phyloP scores from a whole-genome alignment of 2,113 vertebrate species.

The Stegastes partitus region DNA sequence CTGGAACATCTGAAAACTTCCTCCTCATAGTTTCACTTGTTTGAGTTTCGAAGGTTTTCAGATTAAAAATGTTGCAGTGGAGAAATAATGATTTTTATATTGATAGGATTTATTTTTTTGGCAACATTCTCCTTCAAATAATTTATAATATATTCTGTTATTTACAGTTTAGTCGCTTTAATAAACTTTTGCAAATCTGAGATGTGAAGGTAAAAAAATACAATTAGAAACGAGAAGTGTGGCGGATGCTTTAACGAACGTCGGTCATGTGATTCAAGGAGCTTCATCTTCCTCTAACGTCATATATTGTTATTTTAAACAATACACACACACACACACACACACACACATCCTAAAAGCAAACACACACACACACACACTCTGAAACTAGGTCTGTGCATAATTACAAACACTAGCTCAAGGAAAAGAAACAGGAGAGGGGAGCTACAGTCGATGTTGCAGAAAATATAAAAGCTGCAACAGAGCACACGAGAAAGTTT shows the following conservation, averaged over 20 bases:
- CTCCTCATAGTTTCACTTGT: too few species aligned
- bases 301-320: constrained; percentile 33
- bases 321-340: not conserved
- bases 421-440: constrained; percentile 15
- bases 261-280: constrained; percentile 39
- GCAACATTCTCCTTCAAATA: constrained; percentile 59
- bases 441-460: constrained; percentile 72
- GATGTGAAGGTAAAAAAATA: constrained; percentile 57
- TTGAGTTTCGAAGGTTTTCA: not conserved
- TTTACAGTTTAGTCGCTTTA: constrained; percentile 48
- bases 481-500: constrained; percentile 43
- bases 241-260: constrained; percentile 33
- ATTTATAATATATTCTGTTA: constrained; percentile 60
- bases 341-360: constrained; percentile 18
- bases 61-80: not conserved
- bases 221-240: constrained; percentile 29
- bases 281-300: constrained; percentile 34
- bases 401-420: constrained; percentile 77
- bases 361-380: constrained; percentile 47
- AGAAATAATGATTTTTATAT: constrained; percentile 25
- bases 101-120: constrained; percentile 44
- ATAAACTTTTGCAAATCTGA: constrained; percentile 62
- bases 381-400: constrained; percentile 78
- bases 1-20: not conserved
- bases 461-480: constrained; percentile 68